Evolutionary conservation across 2,113 vertebrate species (phyloP).

Genomic region (Apteryx mantelli): DNA sequence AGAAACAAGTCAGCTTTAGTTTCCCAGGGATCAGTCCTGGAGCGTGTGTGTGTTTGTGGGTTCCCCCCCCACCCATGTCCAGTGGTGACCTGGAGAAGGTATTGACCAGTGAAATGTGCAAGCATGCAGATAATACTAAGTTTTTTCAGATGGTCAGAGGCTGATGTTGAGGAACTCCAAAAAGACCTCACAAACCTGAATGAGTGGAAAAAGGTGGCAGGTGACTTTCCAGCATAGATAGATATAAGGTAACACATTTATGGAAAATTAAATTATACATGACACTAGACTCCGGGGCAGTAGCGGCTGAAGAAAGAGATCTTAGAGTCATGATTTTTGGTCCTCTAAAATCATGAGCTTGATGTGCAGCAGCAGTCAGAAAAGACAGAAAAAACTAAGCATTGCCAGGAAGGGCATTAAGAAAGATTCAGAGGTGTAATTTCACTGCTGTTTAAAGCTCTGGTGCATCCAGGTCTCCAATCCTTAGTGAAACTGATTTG

Average conservation of each 20-base stretch:
- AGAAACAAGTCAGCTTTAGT: neutral
- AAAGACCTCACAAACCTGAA: neutral
- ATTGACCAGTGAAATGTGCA: neutral
- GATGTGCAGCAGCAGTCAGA: neutral
- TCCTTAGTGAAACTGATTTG: neutral
- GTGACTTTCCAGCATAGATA: neutral
- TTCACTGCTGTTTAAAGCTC: neutral
- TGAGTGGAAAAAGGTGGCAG: neutral
- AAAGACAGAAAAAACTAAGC: neutral
- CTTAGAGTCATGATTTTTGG: neutral
- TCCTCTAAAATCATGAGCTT: neutral
- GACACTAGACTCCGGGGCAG: neutral
- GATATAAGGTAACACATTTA: neutral
- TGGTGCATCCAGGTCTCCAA: accelerated
- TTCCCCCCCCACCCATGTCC: too few relatives aligned
- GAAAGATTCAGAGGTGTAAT: neutral
- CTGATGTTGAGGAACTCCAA: neutral
- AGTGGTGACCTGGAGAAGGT: neutral
- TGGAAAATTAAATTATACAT: neutral
- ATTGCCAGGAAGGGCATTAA: neutral
- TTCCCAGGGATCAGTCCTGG: neutral
- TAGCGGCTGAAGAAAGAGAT: neutral
- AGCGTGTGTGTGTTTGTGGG: too few relatives aligned
- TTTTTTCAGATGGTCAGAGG: neutral
- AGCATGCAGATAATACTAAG: neutral